A percentile compares a stretch with the other conserved stretches of the same genome.
Evolutionary conservation across 2,797 vertebrate species (phyloP).

Genomic region (Australoheros facetus): DNA sequence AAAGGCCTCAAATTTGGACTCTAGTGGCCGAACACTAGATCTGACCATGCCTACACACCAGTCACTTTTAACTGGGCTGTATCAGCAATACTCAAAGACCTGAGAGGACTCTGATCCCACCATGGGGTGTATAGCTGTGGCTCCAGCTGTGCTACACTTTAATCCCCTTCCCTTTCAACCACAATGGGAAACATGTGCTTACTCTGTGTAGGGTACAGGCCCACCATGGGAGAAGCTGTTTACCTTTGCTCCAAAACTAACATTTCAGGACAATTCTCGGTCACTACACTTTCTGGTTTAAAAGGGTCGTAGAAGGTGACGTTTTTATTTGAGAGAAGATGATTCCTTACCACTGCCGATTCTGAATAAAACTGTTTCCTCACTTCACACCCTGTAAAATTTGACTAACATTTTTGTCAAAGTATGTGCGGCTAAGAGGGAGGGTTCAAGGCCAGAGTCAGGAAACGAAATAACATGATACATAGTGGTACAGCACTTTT

Average conservation of each 20-base stretch:
- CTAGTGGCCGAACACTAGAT: conserved; percentile 35
- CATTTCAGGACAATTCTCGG: conserved; percentile 66
- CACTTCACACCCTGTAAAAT: conserved; percentile 54
- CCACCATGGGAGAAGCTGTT: conserved; percentile 79
- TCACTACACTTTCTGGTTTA: conserved; percentile 21
- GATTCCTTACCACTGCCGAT: neutral
- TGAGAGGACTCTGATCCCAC: conserved; percentile 75
- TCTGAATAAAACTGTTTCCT: conserved; percentile 8
- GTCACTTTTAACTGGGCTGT: conserved; percentile 60
- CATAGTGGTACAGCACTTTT: neutral
- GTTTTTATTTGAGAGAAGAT: conserved; percentile 29
- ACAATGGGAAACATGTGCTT: conserved; percentile 84
- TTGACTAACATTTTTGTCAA: conserved; percentile 12
- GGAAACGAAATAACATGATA: neutral
- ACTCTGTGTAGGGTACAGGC: conserved; percentile 71
- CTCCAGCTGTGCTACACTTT: conserved; percentile 71
- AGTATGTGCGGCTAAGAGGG: neutral
- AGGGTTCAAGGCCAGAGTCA: neutral
- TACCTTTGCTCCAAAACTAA: conserved; percentile 76
- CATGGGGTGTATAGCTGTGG: conserved; percentile 72
- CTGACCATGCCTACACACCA: conserved; percentile 35
- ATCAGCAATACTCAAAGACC: conserved; percentile 75
- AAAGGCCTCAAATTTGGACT: conserved; percentile 43
- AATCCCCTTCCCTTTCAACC: conserved; percentile 81
- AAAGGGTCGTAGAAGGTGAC: conserved; percentile 27